Conservation (phyloP, 2,797 vertebrate genomes). For the Falco columbarius region DNA sequence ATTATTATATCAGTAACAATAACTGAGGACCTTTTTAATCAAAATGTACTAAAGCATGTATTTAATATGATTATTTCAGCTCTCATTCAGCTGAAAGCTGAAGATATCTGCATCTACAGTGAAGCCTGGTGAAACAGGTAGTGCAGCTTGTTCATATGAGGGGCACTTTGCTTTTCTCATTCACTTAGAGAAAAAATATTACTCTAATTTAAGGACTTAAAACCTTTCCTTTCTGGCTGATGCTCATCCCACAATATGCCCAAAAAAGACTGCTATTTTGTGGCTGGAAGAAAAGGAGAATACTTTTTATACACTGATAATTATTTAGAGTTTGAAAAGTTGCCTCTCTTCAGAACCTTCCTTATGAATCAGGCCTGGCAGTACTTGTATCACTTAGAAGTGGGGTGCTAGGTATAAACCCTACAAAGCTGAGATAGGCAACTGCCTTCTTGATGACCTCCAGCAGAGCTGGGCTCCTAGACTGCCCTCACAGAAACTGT, state of each 20-base stretch:
- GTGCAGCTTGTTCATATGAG: not conserved
- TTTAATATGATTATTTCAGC: not conserved
- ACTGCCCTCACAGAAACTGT: not conserved
- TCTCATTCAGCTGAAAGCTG: not conserved
- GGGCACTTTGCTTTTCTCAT: not conserved
- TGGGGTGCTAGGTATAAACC: not conserved
- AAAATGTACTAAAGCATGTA: not conserved
- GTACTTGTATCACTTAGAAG: not conserved
- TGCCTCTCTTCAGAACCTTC: not conserved
- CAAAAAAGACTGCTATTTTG: not conserved
- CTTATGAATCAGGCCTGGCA: not conserved
- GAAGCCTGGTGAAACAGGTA: not conserved
- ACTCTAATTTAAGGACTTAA: not conserved
- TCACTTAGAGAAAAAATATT: not conserved
- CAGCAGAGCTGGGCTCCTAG: not conserved
- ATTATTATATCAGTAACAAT: not conserved
- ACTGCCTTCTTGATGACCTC: not conserved
- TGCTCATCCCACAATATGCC: not conserved
- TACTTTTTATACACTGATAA: not conserved
- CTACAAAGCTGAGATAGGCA: not conserved
- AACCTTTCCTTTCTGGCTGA: not conserved
- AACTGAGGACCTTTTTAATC: not conserved
- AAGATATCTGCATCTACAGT: not conserved
- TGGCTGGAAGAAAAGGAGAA: not conserved
- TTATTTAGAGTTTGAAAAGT: not conserved